These are phyloP conservation scores for Hyppa rectilinea DNA, from an alignment of 2,888 invertebrate species.

Conservation along the genomic window DNA sequence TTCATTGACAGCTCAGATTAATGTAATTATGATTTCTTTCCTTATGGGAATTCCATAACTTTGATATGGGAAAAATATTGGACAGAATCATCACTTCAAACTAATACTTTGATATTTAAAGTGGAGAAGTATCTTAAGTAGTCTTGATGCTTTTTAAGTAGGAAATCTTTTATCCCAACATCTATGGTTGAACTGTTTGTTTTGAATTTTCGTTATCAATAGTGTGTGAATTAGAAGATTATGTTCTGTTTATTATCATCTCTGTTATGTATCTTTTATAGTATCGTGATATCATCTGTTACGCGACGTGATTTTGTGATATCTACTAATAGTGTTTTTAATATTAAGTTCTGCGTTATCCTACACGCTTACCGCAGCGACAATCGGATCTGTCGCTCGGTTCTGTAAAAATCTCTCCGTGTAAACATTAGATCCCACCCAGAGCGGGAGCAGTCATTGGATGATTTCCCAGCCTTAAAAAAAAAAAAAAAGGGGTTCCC, in stretches of 20 bases:
- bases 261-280: neutral
- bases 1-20: slow-evolving; percentile 18
- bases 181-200: slow-evolving; percentile 22
- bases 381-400: neutral
- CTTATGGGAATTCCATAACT: neutral
- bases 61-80: neutral
- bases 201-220: slow-evolving; percentile 39
- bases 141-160: slow-evolving; percentile 22
- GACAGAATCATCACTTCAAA: neutral
- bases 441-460: too few species aligned
- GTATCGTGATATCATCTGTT: neutral
- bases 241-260: slow-evolving; percentile 13
- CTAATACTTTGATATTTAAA: slow-evolving; percentile 7
- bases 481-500: too few species aligned
- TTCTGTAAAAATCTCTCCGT: too few species aligned
- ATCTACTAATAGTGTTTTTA: neutral
- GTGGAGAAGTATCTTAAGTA: slow-evolving; percentile 11
- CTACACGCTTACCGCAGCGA: neutral
- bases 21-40: slow-evolving; percentile 18
- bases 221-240: slow-evolving; percentile 34
- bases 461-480: too few species aligned
- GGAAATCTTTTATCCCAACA: slow-evolving; percentile 33
- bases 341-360: neutral
- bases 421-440: too few species aligned
- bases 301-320: neutral